Evolutionary conservation across 2,888 invertebrate genomes (phyloP).

Genomic region (Augiades crinisus): DNA sequence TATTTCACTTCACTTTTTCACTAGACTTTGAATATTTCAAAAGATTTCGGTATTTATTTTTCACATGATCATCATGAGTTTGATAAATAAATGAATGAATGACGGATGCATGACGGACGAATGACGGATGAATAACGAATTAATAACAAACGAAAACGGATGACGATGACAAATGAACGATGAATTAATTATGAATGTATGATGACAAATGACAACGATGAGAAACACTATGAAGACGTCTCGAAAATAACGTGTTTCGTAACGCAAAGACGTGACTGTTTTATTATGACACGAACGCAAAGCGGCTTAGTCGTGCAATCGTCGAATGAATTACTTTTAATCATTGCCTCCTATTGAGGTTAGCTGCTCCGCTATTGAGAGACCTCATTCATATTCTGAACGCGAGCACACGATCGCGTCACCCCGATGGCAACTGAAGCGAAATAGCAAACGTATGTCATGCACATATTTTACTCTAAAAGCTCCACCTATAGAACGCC

Average conservation of each 20-base stretch:
- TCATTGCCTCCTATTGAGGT: conserved; percentile 36
- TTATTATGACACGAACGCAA: conserved; percentile 38
- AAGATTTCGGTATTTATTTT: too few species aligned
- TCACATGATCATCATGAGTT: too few species aligned
- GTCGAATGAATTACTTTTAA: conserved; percentile 52
- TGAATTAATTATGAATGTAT: too few species aligned
- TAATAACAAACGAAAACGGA: too few species aligned
- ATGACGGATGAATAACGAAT: too few species aligned
- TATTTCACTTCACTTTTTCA: too few species aligned
- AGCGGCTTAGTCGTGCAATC: conserved; percentile 38
- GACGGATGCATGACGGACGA: too few species aligned
- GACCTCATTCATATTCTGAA: conserved; percentile 36
- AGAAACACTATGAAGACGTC: conserved; percentile 3
- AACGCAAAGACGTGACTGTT: conserved; percentile 44
- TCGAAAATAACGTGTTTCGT: conserved; percentile 18
- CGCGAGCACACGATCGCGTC: conserved; percentile 26
- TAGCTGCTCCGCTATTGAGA: conserved; percentile 33
- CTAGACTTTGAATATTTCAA: too few species aligned
- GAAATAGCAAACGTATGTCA: conserved; percentile 24
- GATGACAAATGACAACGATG: too few species aligned
- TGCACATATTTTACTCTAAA: conserved; percentile 19
- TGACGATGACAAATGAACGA: too few species aligned
- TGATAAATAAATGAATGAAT: too few species aligned
- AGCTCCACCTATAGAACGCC: conserved; percentile 3
- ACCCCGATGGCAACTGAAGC: conserved; percentile 14